These are phyloP conservation scores for Astyanax mexicanus DNA, from an alignment of 2,797 vertebrate genomes.

Conservation along the genomic window DNA sequence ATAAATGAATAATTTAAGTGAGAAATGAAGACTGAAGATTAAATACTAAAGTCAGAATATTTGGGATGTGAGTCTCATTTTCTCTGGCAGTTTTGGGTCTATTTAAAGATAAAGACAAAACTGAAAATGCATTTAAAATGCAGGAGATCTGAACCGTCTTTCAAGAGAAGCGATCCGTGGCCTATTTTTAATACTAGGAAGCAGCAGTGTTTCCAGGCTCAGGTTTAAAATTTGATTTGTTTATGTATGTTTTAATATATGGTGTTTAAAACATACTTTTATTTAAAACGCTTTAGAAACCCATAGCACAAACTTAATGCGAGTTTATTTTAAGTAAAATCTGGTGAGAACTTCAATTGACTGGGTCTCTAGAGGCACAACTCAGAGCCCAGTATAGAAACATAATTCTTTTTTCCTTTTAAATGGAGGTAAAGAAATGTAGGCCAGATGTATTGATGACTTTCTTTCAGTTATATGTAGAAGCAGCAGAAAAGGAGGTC, in stretches of 20 bases:
- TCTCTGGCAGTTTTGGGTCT: background rate
- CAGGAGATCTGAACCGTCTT: background rate
- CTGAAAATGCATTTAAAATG: background rate
- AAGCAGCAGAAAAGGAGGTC: slow-evolving; percentile 4
- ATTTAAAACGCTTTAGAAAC: background rate
- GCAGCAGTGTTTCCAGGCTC: background rate
- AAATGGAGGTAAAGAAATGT: slow-evolving; percentile 1
- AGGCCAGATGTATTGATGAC: slow-evolving; percentile 15
- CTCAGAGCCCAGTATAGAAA: slow-evolving; percentile 13
- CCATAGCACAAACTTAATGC: background rate
- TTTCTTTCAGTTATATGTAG: background rate
- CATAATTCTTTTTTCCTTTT: background rate
- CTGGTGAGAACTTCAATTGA: no score
- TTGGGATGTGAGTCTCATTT: background rate
- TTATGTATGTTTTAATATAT: no score
- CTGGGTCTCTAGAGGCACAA: background rate
- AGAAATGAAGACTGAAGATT: background rate
- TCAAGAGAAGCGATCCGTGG: background rate
- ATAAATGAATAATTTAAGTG: background rate
- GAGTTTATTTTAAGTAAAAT: no score
- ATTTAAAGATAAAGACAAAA: background rate
- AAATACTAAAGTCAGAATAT: background rate
- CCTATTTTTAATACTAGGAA: background rate
- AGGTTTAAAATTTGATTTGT: no score
- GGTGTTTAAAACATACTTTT: no score